Evolutionary conservation across 2,797 vertebrate species (phyloP), one percentile per base, ranked within the genome.

Genomic region (Sebastiscus tertius): DNA sequence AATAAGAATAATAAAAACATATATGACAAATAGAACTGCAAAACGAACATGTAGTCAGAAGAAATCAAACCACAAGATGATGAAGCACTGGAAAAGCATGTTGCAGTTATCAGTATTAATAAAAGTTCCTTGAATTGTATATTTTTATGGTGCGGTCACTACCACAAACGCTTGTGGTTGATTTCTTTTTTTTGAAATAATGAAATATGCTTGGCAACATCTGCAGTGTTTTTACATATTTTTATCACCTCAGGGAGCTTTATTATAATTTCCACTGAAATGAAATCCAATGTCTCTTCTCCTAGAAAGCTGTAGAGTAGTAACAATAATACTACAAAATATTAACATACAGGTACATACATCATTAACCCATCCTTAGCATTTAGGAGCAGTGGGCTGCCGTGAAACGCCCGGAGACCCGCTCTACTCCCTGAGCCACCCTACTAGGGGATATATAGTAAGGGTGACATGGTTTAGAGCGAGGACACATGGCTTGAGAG

Each of bases 201-300:
- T 65, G 24, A 11, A 64, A 60, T 22, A 67, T 63, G 14, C 58
- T 18, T 62, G 24, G 4, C 12, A 22, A 39, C 36, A 55, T 74
- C 13, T 42, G 26, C 52, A 42, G 26, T 54, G 4, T 42, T 73
- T 55, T 12, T 26, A n/a, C 16, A 46, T 33, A 36, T 61, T 33
- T 61, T 26, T 33, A 14, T 54, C 14, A 31, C 33, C 39, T 68
- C 24, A 54, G 31, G 36, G 11, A 74, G n/a, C n/a, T 18, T 63
- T 58, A 34, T 7, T 22, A 58, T 58, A 4, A 68, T 46, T 79
- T 42, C 24, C 73, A 61, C 20, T 75, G 55, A 64, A 72, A 71
- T 64, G 7, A 29, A 24, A 67, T 81, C 59, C 2, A 8, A 58
- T 69, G 77, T 70, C 71, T 81, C 33, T 55, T 69, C 49, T 73